A percentile compares a stretch with the other conserved stretches of the same genome.
Evolutionary conservation across 2,797 vertebrate genomes (phyloP).

Genomic region (Sciurus carolinensis): DNA sequence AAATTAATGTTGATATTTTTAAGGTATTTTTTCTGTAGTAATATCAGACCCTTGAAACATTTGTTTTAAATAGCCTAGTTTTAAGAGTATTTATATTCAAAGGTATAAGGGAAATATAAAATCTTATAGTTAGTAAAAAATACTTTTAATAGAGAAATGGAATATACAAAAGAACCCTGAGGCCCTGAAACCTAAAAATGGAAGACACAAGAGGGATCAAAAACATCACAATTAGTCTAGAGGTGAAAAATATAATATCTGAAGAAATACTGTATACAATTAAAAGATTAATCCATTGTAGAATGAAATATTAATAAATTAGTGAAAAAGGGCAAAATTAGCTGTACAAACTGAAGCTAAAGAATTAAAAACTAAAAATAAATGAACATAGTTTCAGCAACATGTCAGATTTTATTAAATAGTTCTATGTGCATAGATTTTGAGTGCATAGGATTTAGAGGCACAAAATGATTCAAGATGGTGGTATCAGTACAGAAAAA

Average conservation of each 20-base stretch:
- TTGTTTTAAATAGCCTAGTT: background rate
- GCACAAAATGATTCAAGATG: background rate
- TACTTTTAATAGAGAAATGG: constrained; percentile 21
- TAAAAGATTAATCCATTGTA: background rate
- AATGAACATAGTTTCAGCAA: background rate
- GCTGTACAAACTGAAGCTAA: background rate
- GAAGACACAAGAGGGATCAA: background rate
- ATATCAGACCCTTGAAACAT: background rate
- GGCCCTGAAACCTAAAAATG: background rate
- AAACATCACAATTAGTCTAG: background rate
- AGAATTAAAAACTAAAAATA: background rate
- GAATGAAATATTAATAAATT: background rate
- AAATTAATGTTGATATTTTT: background rate
- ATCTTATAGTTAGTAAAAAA: background rate
- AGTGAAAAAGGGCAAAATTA: background rate
- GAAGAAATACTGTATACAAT: background rate
- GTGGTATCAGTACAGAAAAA: background rate
- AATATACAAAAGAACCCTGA: background rate
- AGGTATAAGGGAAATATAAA: background rate
- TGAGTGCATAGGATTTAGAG: background rate
- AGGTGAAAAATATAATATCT: background rate
- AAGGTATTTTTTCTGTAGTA: background rate
- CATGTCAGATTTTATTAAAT: background rate
- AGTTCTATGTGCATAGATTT: background rate
- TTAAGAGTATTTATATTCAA: background rate